These are phyloP conservation scores for Chrysopilus asiliformis DNA, from an alignment of 2,888 invertebrate genomes.

Conservation along the genomic window DNA sequence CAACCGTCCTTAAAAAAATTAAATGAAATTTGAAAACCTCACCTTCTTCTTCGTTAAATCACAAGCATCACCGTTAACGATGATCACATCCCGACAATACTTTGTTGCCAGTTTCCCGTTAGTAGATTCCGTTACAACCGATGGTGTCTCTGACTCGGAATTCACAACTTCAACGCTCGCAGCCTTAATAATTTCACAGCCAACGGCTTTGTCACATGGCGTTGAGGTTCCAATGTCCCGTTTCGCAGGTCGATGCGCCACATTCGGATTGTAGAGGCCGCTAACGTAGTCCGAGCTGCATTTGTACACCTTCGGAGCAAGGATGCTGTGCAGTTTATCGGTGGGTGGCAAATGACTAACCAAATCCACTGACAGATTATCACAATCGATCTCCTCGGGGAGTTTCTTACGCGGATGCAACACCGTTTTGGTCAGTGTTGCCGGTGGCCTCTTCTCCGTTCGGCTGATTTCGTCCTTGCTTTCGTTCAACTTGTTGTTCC, in stretches of 20 bases:
- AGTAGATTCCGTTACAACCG: background rate
- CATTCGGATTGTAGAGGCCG: constrained; percentile 33
- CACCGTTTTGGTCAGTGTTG: constrained; percentile 1
- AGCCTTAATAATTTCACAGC: constrained; percentile 13
- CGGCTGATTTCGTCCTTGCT: constrained; percentile 5
- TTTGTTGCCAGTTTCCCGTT: constrained; percentile 42
- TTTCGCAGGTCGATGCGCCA: constrained; percentile 29
- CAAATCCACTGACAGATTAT: constrained; percentile 50
- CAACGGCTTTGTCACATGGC: constrained; percentile 14
- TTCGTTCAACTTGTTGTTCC: constrained; percentile 19
- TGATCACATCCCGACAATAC: constrained; percentile 42
- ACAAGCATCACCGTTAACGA: constrained; percentile 37
- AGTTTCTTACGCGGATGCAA: constrained; percentile 42
- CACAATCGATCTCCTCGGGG: constrained; percentile 68
- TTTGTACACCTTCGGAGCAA: constrained; percentile 29
- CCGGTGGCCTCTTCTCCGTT: background rate
- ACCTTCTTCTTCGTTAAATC: constrained; percentile 46
- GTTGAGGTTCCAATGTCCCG: constrained; percentile 36
- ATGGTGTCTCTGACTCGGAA: background rate
- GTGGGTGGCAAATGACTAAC: constrained; percentile 46
- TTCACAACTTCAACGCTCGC: constrained; percentile 21
- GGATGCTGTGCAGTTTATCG: constrained; percentile 51
- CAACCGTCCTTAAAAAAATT: background rate
- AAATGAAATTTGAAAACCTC: constrained; percentile 16
- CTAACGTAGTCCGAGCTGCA: constrained; percentile 31